Percentiles rank a stretch among this genome's conserved stretches.
These are phyloP conservation scores for Zaprionus inermis DNA, from an alignment of 1,140 invertebrate genomes.

Conservation along the genomic window DNA sequence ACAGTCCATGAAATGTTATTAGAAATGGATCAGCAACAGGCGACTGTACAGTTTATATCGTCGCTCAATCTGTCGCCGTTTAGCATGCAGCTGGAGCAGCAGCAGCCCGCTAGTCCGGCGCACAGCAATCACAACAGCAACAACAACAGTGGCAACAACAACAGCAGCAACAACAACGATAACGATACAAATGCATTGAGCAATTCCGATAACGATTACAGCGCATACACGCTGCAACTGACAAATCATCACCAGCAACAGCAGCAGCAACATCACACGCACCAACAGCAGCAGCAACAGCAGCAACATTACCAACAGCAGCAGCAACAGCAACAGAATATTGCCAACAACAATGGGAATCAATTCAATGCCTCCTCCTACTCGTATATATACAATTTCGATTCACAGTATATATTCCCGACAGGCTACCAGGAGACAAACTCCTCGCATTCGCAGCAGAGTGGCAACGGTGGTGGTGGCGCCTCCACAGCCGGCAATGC, in stretches of 20 bases:
- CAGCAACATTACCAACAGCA: conserved; percentile 54
- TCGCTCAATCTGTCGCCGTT: conserved; percentile 93
- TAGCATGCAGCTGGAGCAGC: conserved; percentile 89
- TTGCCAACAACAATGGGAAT: conserved; percentile 66
- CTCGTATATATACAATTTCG: conserved; percentile 84
- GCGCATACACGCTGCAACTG: conserved; percentile 73
- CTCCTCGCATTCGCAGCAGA: conserved; percentile 82
- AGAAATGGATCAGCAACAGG: conserved; percentile 91
- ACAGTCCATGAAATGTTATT: conserved; percentile 88
- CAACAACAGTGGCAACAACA: conserved; percentile 83
- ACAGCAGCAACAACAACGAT: conserved; percentile 58
- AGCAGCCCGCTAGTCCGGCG: conserved; percentile 86
- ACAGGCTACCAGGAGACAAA: conserved; percentile 84
- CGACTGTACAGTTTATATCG: conserved; percentile 91
- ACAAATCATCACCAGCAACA: conserved; percentile 63
- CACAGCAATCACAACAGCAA: conserved; percentile 83
- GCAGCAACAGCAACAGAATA: conserved; percentile 71
- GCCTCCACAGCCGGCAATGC: conserved; percentile 30
- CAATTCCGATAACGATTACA: conserved; percentile 73
- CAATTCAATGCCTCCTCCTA: conserved; percentile 81
- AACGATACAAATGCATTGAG: conserved; percentile 64
- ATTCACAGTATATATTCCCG: conserved; percentile 84
- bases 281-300: conserved; percentile 57
- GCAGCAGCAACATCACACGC: conserved; percentile 64
- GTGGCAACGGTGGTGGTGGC: conserved; percentile 76